A percentile compares a stretch with the other conserved stretches of the same genome.
phyloP scores from a whole-genome alignment of 2,113 vertebrate genomes.

The Chaetodon auriga region DNA sequence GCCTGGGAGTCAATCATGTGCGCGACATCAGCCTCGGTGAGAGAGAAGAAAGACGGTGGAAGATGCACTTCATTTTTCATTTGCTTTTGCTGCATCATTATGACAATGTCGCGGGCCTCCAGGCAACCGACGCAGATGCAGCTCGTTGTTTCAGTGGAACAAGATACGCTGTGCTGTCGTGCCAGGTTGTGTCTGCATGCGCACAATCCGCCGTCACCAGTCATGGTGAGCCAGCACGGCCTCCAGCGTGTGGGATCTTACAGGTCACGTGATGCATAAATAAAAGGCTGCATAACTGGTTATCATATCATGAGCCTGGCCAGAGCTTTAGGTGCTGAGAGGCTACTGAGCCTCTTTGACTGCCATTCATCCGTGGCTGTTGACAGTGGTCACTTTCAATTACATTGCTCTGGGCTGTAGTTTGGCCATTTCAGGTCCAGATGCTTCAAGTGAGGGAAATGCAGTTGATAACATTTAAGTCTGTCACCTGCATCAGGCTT shows the following conservation, averaged over 20 bases:
- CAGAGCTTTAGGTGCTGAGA: slow-evolving; percentile 6
- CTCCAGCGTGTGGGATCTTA: not conserved
- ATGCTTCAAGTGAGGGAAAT: not conserved
- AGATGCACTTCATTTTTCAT: slow-evolving; percentile 20
- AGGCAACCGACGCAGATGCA: not conserved
- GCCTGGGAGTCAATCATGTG: slow-evolving; percentile 25
- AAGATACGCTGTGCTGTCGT: not conserved
- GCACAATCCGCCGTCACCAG: slow-evolving; percentile 8
- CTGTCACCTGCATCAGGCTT: not conserved
- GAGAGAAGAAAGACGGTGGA: not conserved
- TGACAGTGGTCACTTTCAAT: slow-evolving; percentile 10
- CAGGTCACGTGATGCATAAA: slow-evolving; percentile 21
- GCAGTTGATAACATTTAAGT: not conserved
- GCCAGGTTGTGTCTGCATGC: slow-evolving; percentile 27
- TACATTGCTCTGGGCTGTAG: not conserved
- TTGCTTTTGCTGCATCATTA: slow-evolving; percentile 49
- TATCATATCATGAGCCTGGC: slow-evolving; percentile 24
- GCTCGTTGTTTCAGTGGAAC: slow-evolving; percentile 19
- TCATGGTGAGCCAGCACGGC: slow-evolving; percentile 12
- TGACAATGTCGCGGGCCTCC: slow-evolving; percentile 16
- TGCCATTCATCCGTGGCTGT: not conserved
- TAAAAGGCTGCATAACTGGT: slow-evolving; percentile 16
- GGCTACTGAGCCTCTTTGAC: not conserved
- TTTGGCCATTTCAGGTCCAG: not conserved
- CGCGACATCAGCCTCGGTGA: not conserved